phyloP scores from a whole-genome alignment of 2,888 invertebrate species.

The Coelopa pilipes region DNA sequence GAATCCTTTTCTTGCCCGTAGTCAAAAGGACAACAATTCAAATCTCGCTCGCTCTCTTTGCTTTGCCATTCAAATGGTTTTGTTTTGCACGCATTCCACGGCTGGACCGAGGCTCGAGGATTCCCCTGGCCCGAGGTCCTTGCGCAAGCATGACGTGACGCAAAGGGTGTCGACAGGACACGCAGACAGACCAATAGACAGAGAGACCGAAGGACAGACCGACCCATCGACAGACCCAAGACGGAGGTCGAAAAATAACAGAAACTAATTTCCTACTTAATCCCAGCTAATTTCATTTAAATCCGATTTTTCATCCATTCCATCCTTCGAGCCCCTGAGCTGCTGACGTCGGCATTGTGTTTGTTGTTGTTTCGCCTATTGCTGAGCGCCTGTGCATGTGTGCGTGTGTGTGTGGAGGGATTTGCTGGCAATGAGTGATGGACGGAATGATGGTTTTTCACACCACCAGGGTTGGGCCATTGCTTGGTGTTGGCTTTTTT shows the following conservation, averaged over 20 bases:
- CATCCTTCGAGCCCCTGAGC: conserved; percentile 14
- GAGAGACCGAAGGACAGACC: conserved; percentile 13
- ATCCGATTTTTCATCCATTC: conserved; percentile 44
- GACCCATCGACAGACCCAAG: too few species aligned
- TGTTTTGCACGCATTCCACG: too few species aligned
- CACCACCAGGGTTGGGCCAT: conserved; percentile 2
- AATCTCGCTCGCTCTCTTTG: background rate
- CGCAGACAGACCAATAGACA: background rate
- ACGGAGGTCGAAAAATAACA: conserved; percentile 23
- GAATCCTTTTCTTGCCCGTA: conserved; percentile 4
- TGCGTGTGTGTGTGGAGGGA: background rate
- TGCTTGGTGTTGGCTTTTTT: conserved; percentile 15
- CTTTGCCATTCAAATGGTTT: background rate
- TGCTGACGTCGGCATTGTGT: background rate
- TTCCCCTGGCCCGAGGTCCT: background rate
- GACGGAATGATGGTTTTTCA: too few species aligned
- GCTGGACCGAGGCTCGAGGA: background rate
- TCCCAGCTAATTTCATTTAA: conserved; percentile 55
- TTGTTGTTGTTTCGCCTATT: conserved; percentile 3
- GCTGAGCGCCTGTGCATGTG: conserved; percentile 4
- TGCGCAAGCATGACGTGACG: conserved; percentile 7
- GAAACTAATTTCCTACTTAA: conserved; percentile 53
- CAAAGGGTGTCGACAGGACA: background rate
- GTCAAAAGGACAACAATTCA: conserved; percentile 40
- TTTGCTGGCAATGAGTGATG: too few species aligned